Percentiles rank a stretch among this genome's conserved stretches.
Evolutionary conservation across 2,113 vertebrate genomes (phyloP).

Genomic region (Nannospalax galili): DNA sequence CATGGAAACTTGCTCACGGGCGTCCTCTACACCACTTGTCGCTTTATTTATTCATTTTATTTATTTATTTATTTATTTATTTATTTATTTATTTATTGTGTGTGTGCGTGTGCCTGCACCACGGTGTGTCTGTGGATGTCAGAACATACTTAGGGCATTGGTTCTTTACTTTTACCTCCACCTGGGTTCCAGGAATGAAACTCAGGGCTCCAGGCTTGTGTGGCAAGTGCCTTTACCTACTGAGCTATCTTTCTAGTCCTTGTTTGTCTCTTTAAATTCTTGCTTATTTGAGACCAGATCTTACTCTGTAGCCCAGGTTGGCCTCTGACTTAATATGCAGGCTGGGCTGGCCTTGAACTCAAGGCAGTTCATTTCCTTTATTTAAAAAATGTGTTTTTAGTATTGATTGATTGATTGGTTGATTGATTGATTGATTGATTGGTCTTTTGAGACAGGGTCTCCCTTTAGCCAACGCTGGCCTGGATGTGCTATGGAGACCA

Average conservation of each 20-base stretch:
- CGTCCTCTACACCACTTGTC: no score
- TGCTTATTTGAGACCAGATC: not conserved
- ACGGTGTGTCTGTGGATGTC: not conserved
- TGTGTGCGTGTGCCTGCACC: no score
- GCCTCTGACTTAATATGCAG: not conserved
- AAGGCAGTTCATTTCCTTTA: not conserved
- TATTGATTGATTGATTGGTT: no score
- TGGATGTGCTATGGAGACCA: not conserved
- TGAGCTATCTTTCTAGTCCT: not conserved
- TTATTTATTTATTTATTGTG: no score
- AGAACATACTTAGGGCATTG: not conserved
- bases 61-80: no score
- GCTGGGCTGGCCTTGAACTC: no score
- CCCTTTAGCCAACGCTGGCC: not conserved
- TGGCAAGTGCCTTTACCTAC: not conserved
- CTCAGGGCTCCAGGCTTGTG: no score
- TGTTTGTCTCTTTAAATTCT: not conserved
- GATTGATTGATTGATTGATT: no score
- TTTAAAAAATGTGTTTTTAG: not conserved
- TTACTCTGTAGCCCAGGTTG: not conserved
- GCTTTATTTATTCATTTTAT: no score
- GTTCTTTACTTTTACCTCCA: no score
- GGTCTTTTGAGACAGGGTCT: no score
- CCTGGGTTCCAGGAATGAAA: not conserved
- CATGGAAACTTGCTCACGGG: no score